Base-by-base conservation (phyloP, 2,888 invertebrate genomes). In the Gnatocerus cornutus region DNA sequence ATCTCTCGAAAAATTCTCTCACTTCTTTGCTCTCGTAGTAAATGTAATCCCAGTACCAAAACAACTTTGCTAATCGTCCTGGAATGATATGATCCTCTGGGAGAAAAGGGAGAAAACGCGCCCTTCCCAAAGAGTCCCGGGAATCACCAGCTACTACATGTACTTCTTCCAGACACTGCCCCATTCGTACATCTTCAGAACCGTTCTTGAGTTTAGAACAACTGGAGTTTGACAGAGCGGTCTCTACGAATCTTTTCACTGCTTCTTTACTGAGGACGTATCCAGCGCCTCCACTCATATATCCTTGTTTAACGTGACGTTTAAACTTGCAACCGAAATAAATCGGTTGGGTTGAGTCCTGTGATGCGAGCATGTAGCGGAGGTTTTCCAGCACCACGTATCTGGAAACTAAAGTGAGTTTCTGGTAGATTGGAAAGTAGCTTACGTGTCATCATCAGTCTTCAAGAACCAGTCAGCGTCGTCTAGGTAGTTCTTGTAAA, bases 401-500 rank as follows among this genome's bases (percentile, higher is more conserved):
- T 30, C 94, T 95, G 82, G 33, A 33, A 33, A 33, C 6, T 2
- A 37, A 12, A 56, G 45, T 33, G 3, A n/a, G 7, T 4, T 7
- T 33, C 4, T 21, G 21, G 33, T 5, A 29, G 29, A 29, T 29
- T n/a, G n/a, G n/a, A n/a, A 29, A 29, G 7, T 29, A 33, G 8
- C 91, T 88, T 82, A 94, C 88, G 99, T 98, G 81, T 99, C 98
- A 84, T 99, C 99, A 81, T 99, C 99, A 10, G 99, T 98, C 84
- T 99, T 99, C 79, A 98, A 87, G 84, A 99, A 98, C 97, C 97
- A 98, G 84, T 98, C 98, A 0, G 93, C 95, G 61, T 97, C 90
- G 75, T 96, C 89, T 56, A 91, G 86, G 82, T 97, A 92, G 80
- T 97, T 87, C 74, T 94, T 88, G 81, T 96, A 94, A 13, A 96